A percentile compares a stretch with the other conserved stretches of the same genome.
Conservation (phyloP, 1,140 invertebrate species). For the Rhopalosiphum padi region DNA sequence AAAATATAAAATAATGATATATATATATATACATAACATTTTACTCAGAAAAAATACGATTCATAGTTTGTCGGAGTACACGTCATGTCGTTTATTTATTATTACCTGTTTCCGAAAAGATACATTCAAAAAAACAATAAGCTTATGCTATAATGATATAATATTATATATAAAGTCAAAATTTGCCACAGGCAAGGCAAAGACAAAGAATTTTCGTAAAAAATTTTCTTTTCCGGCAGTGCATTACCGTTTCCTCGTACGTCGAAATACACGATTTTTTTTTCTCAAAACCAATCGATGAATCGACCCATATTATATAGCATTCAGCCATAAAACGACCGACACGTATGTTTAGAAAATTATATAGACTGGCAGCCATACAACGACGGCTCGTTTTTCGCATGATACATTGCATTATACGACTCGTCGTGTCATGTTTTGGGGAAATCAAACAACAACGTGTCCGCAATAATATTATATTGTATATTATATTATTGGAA, state of each 20-base stretch:
- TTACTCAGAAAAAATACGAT: background rate
- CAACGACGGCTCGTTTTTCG: background rate
- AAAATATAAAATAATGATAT: background rate
- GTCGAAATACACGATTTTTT: background rate
- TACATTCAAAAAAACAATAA: background rate
- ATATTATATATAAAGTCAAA: background rate
- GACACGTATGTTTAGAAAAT: background rate
- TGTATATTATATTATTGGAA: background rate
- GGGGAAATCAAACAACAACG: conserved; percentile 17
- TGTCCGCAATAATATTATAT: background rate
- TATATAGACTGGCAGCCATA: background rate
- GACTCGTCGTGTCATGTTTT: conserved; percentile 23
- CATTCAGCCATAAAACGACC: background rate
- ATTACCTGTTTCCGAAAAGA: background rate
- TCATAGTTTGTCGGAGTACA: background rate
- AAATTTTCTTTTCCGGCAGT: background rate
- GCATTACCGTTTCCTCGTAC: too few relatives aligned
- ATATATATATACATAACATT: background rate
- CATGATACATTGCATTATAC: background rate
- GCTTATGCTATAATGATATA: too few relatives aligned
- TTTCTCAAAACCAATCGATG: background rate
- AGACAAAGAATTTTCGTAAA: background rate
- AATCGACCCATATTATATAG: background rate
- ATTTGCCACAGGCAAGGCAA: background rate
- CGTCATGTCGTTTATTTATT: background rate